Evolutionary conservation across 53 echinoderm and acorn worm species (phyloP), one percentile per base, ranked within the genome.

Genomic region (Patiria pectinifera): DNA sequence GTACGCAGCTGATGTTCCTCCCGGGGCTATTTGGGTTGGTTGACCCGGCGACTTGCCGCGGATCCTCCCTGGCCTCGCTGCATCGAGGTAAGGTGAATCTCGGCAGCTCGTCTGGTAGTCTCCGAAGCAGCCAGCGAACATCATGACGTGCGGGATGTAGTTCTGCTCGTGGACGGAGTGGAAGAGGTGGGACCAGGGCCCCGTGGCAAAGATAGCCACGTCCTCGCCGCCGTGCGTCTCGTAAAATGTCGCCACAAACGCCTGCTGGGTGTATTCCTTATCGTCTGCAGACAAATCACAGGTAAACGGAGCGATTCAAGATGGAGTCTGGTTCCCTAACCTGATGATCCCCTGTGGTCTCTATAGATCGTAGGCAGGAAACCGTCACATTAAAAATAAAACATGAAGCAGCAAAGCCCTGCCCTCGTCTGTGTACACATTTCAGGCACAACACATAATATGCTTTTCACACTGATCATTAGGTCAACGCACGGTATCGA

Each of bases 171-270:
- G 96, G 18, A 95, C 95, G 6, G 96, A 94, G 84, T 97, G 97
- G 48, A 97, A 93, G 66, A 97, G 94, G 69, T 97, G 97, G 0
- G 97, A 86, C 96, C 94, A 92, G 5, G 97, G 96, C 25, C 97
- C 97, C 18, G 48, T 59, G 45, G 97, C 97, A 87, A 95, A 97
- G 49, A 96, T 84, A 7, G 93, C 95, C 22, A 97, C 97, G 82
- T 97, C 97, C 60, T 97, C 96, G 13, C 97, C 97, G 22, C 96
- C 96, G 91, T 97, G 97, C 23, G 93, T 96, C 75, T 95, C 97
- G n/a, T 85, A 91, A 4, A 22, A 9, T 0, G 93, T n/a, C 2
- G 95, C 94, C 3, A 97, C 94, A 47, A 95, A 59, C 2, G 97
- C 91, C 24, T 97, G 92, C 71, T 96, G 96, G 7, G 19, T 10